A percentile compares a stretch with the other conserved stretches of the same genome.
phyloP scores from a whole-genome alignment of 2,797 vertebrate genomes.

The Phataginus tetradactyla region DNA sequence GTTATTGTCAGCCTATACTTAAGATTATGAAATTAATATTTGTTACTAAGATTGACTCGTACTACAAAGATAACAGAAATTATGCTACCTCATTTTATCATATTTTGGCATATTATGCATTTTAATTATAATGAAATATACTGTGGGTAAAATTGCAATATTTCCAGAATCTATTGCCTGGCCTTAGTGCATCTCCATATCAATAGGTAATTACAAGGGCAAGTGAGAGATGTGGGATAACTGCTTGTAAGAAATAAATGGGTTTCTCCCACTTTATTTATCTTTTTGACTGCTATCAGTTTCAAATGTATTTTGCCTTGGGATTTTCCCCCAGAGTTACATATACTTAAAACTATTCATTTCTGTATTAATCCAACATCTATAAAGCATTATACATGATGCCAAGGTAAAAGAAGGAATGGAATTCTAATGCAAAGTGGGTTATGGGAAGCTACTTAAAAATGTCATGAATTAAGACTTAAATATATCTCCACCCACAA shows the following conservation, averaged over 20 bases:
- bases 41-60: not conserved
- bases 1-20: not conserved
- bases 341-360: not conserved
- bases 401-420: not conserved
- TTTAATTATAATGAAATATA: not conserved
- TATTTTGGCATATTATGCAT: not conserved
- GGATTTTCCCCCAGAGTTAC: too few species aligned
- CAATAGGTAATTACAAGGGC: too few species aligned
- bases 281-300: too few species aligned
- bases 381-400: not conserved
- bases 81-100: not conserved
- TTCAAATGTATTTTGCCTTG: too few species aligned
- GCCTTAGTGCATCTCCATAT: too few species aligned
- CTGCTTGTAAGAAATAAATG: too few species aligned
- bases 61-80: not conserved
- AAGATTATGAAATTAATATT: not conserved
- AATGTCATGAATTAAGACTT: not conserved
- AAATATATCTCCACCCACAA: not conserved
- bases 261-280: too few species aligned
- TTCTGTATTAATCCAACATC: not conserved
- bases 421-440: not conserved
- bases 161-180: too few species aligned
- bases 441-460: not conserved
- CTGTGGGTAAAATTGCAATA: too few species aligned
- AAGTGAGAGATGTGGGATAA: too few species aligned